A percentile compares a stretch with the other conserved stretches of the same genome.
Conservation (phyloP, 2,113 vertebrate genomes). For the Oncorhynchus clarkii region DNA sequence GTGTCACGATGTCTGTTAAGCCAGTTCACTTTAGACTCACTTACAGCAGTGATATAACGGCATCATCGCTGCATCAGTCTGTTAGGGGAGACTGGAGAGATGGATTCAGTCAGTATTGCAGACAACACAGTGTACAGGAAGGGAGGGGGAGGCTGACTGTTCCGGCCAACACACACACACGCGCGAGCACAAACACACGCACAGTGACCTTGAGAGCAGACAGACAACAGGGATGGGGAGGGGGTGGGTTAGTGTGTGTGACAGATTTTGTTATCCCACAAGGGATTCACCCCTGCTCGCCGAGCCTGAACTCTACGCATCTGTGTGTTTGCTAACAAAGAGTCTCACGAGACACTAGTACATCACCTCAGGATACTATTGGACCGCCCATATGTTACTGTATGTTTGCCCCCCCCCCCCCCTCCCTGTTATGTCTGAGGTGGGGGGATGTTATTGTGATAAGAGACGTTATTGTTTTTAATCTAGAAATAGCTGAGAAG, state of each 20-base stretch:
- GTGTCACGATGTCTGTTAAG: neutral
- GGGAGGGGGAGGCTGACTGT: neutral
- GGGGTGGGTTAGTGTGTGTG: slow-evolving; percentile 11
- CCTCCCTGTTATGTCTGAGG: slow-evolving; percentile 4
- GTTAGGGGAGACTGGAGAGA: neutral
- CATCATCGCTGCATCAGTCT: neutral
- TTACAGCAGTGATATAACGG: neutral
- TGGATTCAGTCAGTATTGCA: neutral
- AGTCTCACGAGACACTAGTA: neutral
- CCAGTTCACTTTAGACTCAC: neutral
- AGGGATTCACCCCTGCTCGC: neutral
- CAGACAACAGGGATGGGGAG: too few relatives aligned
- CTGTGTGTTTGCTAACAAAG: neutral
- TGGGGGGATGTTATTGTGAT: neutral
- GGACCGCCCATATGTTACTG: neutral
- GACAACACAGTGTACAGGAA: neutral
- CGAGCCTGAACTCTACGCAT: neutral
- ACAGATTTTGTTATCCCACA: neutral
- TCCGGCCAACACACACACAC: neutral
- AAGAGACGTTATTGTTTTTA: neutral
- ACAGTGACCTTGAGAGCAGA: too few relatives aligned
- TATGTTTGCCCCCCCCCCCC: neutral
- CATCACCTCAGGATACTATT: neutral
- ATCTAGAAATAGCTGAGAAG: slow-evolving; percentile 1
- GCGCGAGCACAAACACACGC: neutral